phyloP scores from a whole-genome alignment of 2,888 invertebrate genomes.

The Acanthosepion pharaonis region DNA sequence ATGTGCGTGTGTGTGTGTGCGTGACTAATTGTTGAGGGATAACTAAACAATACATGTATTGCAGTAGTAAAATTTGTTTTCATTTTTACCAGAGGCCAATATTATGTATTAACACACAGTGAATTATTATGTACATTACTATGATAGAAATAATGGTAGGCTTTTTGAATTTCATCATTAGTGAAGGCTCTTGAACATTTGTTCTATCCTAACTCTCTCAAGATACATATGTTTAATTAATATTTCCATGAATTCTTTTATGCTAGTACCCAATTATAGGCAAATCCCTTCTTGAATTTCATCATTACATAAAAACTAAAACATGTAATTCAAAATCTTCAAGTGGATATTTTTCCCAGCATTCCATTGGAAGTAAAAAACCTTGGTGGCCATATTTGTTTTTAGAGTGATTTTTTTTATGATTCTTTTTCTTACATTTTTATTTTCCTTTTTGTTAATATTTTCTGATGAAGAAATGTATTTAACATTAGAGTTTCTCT shows the following conservation, averaged over 20 bases:
- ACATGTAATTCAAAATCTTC: not conserved
- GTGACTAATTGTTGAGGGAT: not conserved
- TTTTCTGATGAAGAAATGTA: too few species aligned
- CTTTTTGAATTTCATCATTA: not conserved
- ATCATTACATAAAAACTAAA: not conserved
- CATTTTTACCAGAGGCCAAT: too few species aligned
- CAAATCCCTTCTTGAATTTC: slow-evolving; percentile 14
- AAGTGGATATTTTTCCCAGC: not conserved
- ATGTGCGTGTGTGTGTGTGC: not conserved
- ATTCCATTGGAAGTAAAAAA: not conserved
- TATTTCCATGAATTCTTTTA: not conserved
- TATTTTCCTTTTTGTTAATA: too few species aligned
- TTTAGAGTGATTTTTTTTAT: not conserved
- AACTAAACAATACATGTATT: too few species aligned
- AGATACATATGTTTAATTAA: not conserved
- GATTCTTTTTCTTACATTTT: too few species aligned
- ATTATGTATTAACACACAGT: too few species aligned
- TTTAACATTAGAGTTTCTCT: too few species aligned
- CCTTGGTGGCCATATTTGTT: not conserved
- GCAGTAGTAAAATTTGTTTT: too few species aligned
- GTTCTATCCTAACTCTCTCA: not conserved
- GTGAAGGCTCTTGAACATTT: not conserved
- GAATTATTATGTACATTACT: too few species aligned
- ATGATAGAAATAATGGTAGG: not conserved
- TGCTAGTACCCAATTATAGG: not conserved